Evolutionary conservation across 2,797 vertebrate species (phyloP), one percentile per base, ranked within the genome.

Genomic region (Apogon talboti): DNA sequence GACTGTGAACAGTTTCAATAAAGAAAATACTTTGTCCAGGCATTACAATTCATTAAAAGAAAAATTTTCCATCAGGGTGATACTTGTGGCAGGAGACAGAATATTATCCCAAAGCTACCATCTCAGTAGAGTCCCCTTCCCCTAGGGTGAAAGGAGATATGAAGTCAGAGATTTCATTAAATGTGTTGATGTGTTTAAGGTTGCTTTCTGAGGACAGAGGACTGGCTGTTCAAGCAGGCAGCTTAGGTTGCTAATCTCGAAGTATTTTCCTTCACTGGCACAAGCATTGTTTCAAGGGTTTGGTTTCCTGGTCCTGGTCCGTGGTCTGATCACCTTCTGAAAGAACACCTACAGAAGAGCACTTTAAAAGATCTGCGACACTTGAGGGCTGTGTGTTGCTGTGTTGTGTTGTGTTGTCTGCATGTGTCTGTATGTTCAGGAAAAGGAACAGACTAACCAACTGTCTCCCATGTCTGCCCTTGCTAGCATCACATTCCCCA

Each of bases 191-290:
- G 46, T 68, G 53, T 56, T 70, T 51, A 14, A 56, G 58, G 38
- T 30, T 61, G 67, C 50, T 68, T 81, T 78, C 49, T 55, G 55
- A 28, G 55, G 35, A 87, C 76, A 87, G 58, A 73, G 46, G 46
- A 40, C 48, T 63, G 67, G 35, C 47, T 82, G 78, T 81, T 80
- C 42, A 47, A 58, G 63, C 50, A 18, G 28, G 46, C 61, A 71
- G 62, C 74, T 89, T 76, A 53, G 38, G 56, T 79, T 81, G 28
- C 75, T 77, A 77, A 74, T 78, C 78, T 77, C 53, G 19, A n/a
- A 55, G 60, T 46, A 42, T 75, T 78, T 65, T 78, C 70, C 74
- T 79, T 81, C 51, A 66, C 50, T 72, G 61, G 47, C 38, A 71
- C 57, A 30, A 52, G 65, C 54, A 64, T 61, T 60, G 51, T 74